These are phyloP conservation scores for Psilopsiagon aymara DNA, from an alignment of 2,113 vertebrate species.

Conservation along the genomic window DNA sequence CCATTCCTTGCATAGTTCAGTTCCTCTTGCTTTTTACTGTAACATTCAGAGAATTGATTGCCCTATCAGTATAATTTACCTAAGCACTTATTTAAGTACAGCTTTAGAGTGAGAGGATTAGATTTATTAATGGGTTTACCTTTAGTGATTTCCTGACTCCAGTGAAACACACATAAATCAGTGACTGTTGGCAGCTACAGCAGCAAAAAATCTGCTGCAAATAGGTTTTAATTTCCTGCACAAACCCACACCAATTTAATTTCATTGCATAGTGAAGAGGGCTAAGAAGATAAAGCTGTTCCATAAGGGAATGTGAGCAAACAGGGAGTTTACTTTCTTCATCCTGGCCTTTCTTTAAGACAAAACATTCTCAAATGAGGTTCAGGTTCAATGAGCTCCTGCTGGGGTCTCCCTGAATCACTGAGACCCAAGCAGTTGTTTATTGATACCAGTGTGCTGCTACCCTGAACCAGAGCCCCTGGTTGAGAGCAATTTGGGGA, in stretches of 20 bases:
- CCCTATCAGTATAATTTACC: background rate
- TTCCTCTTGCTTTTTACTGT: background rate
- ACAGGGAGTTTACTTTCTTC: background rate
- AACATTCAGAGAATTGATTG: background rate
- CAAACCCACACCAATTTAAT: background rate
- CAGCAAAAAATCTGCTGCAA: background rate
- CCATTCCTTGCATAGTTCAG: background rate
- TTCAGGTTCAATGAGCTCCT: background rate
- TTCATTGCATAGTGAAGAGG: background rate
- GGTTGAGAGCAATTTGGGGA: background rate
- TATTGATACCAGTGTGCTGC: background rate
- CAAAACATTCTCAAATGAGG: background rate
- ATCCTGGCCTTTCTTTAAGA: background rate
- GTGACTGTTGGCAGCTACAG: background rate
- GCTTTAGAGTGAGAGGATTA: slow-evolving; percentile 10
- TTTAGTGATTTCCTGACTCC: background rate
- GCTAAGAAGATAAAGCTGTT: background rate
- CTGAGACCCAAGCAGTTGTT: background rate
- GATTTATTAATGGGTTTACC: background rate
- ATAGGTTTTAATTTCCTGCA: background rate
- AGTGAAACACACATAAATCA: background rate
- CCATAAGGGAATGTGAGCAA: background rate
- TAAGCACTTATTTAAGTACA: slow-evolving; percentile 7
- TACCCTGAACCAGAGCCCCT: background rate
- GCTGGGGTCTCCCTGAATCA: background rate